A percentile compares a stretch with the other conserved stretches of the same genome.
phyloP scores from a whole-genome alignment of 2,113 vertebrate species.

The Chinchilla lanigera region DNA sequence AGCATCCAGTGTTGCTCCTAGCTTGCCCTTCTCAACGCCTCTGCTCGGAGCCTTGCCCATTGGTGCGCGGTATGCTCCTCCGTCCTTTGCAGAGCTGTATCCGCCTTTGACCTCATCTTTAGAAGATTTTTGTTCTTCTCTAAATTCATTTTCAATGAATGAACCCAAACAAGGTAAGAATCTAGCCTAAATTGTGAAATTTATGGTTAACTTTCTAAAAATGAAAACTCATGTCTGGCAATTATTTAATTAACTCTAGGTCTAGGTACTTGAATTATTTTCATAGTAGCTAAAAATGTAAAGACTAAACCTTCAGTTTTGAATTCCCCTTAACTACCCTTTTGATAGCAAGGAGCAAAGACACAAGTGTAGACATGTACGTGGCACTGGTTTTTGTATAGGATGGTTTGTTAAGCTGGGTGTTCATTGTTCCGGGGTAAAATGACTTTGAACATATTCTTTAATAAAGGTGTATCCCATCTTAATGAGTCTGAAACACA shows the following conservation, averaged over 20 bases:
- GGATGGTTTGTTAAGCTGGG: neutral
- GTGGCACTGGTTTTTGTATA: neutral
- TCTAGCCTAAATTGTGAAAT: neutral
- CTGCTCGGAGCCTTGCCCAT: conserved; percentile 87
- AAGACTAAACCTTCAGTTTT: neutral
- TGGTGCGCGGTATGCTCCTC: conserved; percentile 85
- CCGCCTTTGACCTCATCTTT: conserved; percentile 89
- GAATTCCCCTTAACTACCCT: neutral
- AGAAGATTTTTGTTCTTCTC: conserved; percentile 90
- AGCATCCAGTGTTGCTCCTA: conserved; percentile 86
- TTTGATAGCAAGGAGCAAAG: neutral
- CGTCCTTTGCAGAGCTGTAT: conserved; percentile 87
- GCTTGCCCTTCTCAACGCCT: conserved; percentile 88
- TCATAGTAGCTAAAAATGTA: neutral
- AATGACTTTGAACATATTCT: neutral
- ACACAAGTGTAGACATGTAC: rapidly evolving
- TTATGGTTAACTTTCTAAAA: neutral
- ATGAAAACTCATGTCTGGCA: neutral
- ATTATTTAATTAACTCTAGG: neutral
- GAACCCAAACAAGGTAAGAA: conserved; percentile 93
- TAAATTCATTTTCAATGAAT: conserved; percentile 91
- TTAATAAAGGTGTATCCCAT: neutral
- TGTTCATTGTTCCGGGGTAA: neutral
- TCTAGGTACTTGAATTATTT: conserved; percentile 22
- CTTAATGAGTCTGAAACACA: neutral